Conservation (phyloP, 2,888 invertebrate species). For the Euzetes globulus region DNA sequence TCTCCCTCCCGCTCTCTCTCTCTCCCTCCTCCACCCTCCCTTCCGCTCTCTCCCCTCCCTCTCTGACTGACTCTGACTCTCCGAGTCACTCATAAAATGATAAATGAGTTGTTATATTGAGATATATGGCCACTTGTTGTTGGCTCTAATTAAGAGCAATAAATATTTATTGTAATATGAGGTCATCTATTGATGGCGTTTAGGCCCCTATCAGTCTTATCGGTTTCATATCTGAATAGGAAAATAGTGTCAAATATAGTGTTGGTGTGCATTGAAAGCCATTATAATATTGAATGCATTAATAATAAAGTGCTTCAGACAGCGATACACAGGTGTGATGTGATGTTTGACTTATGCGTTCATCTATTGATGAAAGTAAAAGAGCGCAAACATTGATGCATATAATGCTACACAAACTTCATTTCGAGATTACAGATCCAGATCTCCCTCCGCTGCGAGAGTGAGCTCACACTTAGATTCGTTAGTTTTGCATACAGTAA, state of each 20-base stretch:
- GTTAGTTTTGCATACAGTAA: not conserved
- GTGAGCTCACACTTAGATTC: not conserved
- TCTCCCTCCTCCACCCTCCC: too few species aligned
- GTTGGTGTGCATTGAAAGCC: not conserved
- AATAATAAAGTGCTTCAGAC: not conserved
- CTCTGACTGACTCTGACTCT: not conserved
- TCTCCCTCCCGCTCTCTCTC: not conserved
- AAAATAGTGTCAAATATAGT: too few species aligned
- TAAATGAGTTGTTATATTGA: not conserved
- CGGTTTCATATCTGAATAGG: not conserved
- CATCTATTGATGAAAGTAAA: constrained; percentile 18
- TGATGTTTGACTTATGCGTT: constrained; percentile 20
- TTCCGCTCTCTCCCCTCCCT: too few species aligned
- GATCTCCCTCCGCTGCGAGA: not conserved
- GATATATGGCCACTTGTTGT: not conserved
- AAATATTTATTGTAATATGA: not conserved
- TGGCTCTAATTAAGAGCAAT: not conserved
- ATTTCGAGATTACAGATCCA: not conserved
- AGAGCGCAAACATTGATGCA: constrained; percentile 9
- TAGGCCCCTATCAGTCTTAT: not conserved
- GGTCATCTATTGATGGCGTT: not conserved
- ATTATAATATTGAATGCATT: not conserved
- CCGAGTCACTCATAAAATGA: not conserved
- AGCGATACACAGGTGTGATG: not conserved
- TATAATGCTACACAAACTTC: not conserved